Evolutionary conservation across 2,888 invertebrate species (phyloP).

Genomic region (Strigamia crassipes): DNA sequence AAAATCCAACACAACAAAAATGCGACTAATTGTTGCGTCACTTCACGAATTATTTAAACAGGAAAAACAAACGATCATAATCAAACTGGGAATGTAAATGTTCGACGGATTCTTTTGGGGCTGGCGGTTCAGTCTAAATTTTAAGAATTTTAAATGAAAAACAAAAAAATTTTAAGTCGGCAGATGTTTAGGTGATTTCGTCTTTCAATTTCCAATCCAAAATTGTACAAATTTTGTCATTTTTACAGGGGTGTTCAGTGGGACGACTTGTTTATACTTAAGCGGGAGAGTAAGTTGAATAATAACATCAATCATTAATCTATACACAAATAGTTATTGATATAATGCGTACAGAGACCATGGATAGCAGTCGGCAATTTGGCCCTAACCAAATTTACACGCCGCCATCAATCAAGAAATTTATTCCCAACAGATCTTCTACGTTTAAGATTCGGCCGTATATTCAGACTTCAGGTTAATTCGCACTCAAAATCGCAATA

Average conservation of each 20-base stretch:
- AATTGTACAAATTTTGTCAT: neutral
- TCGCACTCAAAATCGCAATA: neutral
- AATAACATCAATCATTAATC: too few relatives aligned
- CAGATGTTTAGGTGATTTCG: neutral
- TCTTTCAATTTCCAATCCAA: neutral
- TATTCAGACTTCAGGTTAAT: neutral
- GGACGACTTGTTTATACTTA: too few relatives aligned
- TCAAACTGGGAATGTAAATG: too few relatives aligned
- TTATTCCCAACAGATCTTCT: neutral
- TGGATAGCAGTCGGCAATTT: neutral
- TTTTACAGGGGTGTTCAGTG: neutral
- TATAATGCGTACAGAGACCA: neutral
- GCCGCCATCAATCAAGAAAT: neutral
- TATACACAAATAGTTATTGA: too few relatives aligned
- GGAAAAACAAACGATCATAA: too few relatives aligned
- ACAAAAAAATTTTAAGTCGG: neutral
- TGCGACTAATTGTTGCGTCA: too few relatives aligned
- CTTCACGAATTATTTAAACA: too few relatives aligned
- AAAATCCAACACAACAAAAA: too few relatives aligned
- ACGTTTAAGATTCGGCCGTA: neutral
- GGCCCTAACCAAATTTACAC: neutral
- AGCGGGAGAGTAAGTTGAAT: neutral
- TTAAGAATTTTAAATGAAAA: slow-evolving; percentile 10
- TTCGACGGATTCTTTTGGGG: neutral
- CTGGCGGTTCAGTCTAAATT: slow-evolving; percentile 2